Evolutionary conservation across 2,113 vertebrate genomes (phyloP).

Genomic region (Lycocorax pyrrhopterus): DNA sequence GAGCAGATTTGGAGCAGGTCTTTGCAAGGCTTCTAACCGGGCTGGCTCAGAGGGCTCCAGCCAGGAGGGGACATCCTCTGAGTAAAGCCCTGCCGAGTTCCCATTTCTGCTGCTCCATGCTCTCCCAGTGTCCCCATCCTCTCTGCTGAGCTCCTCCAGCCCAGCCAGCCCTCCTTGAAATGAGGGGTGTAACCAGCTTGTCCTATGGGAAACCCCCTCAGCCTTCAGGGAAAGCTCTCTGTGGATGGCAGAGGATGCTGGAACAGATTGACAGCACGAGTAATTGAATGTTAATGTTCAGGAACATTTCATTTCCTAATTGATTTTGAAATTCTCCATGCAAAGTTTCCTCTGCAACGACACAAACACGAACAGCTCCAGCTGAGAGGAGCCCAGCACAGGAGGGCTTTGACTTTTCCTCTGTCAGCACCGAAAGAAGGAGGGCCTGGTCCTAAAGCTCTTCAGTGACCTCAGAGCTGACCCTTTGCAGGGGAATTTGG

Average conservation of each 20-base stretch:
- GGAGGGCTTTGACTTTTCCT: not conserved
- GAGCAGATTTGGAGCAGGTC: not conserved
- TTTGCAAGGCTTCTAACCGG: not conserved
- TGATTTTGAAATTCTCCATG: not conserved
- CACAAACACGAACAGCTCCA: not conserved
- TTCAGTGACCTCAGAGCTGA: not conserved
- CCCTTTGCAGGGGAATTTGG: not conserved
- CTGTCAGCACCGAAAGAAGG: not conserved
- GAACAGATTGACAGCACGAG: not conserved
- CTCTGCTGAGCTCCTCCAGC: not conserved
- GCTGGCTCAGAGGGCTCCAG: not conserved
- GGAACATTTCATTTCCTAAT: not conserved
- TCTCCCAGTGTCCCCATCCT: not conserved
- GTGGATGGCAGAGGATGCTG: not conserved
- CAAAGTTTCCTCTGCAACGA: not conserved
- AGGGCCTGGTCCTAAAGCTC: not conserved
- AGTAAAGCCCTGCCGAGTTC: not conserved
- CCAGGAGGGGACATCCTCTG: not conserved
- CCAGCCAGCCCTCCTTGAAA: not conserved
- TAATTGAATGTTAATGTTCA: not conserved
- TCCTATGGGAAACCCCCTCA: not conserved
- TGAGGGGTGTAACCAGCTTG: not conserved
- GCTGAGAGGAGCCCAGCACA: not conserved
- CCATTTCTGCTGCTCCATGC: not conserved
- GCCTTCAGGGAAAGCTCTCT: not conserved